A percentile compares a stretch with the other conserved stretches of the same genome.
Conservation (phyloP, 2,113 vertebrate genomes). For the Calypte anna region DNA sequence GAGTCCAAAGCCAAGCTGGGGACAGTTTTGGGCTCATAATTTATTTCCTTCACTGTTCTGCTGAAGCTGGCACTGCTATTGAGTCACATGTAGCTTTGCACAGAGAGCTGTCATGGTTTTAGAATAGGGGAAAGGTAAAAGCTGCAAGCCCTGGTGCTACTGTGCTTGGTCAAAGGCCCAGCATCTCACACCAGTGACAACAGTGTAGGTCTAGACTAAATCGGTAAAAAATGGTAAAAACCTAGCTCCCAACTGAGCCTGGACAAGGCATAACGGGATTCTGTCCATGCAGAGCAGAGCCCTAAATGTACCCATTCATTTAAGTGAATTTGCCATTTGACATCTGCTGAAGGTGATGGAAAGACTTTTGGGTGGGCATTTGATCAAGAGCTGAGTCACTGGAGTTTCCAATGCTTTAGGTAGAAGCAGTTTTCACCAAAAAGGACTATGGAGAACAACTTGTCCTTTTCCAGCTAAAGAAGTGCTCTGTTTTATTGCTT, state of each 20-base stretch:
- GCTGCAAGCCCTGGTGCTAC: neutral
- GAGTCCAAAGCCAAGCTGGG: neutral
- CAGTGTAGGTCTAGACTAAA: neutral
- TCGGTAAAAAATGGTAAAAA: neutral
- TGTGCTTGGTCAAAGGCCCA: neutral
- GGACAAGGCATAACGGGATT: neutral
- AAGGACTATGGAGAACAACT: neutral
- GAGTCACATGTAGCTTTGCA: fast-evolving
- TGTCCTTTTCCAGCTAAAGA: neutral
- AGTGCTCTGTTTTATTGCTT: neutral
- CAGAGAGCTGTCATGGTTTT: neutral
- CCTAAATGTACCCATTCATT: conserved; percentile 1
- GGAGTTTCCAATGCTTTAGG: neutral
- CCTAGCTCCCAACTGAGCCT: neutral
- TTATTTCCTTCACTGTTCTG: neutral
- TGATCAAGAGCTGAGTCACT: conserved; percentile 45
- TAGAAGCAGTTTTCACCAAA: conserved; percentile 21
- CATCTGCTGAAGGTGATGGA: conserved; percentile 37
- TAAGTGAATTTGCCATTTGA: neutral
- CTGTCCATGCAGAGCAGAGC: neutral
- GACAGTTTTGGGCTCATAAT: neutral
- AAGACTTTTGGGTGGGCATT: neutral
- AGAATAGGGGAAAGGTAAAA: neutral
- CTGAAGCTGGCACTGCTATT: neutral
- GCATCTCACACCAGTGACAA: neutral